Evolutionary conservation across 2,113 vertebrate species (phyloP).

Genomic region (Lagopus leucura): DNA sequence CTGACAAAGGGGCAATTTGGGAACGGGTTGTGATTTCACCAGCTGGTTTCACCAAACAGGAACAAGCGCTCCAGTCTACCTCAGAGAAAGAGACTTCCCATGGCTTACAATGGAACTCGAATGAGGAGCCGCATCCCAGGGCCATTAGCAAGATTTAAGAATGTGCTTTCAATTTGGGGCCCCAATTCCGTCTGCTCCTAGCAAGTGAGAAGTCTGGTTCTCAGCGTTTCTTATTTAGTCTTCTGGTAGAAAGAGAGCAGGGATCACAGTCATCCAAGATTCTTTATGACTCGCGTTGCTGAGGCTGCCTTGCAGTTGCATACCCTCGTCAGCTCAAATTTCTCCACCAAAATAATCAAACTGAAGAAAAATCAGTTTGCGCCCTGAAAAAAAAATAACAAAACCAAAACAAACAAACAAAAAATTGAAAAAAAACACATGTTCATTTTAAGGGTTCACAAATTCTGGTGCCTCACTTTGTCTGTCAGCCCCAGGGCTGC

Average conservation of each 20-base stretch:
- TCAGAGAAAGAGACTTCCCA: neutral
- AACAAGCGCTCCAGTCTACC: neutral
- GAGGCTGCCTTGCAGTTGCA: neutral
- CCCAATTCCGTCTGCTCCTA: neutral
- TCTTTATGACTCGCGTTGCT: neutral
- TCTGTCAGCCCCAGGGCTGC: neutral
- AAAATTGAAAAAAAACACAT: neutral
- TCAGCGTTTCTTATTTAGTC: neutral
- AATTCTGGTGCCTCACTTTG: neutral
- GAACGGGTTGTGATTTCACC: neutral
- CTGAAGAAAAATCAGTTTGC: neutral
- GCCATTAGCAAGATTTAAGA: neutral
- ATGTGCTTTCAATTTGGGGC: conserved; percentile 31
- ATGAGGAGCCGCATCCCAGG: neutral
- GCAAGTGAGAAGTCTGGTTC: neutral
- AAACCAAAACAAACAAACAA: no score
- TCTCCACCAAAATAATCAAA: neutral
- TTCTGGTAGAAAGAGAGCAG: neutral
- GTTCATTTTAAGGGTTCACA: neutral
- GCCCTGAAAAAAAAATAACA: no score
- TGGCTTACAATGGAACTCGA: neutral
- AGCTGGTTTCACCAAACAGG: conserved; percentile 3
- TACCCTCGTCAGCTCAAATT: neutral
- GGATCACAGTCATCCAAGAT: neutral
- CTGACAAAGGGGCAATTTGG: neutral